Base-by-base conservation (phyloP, 2,113 vertebrate genomes). In the Cebus imitator region DNA sequence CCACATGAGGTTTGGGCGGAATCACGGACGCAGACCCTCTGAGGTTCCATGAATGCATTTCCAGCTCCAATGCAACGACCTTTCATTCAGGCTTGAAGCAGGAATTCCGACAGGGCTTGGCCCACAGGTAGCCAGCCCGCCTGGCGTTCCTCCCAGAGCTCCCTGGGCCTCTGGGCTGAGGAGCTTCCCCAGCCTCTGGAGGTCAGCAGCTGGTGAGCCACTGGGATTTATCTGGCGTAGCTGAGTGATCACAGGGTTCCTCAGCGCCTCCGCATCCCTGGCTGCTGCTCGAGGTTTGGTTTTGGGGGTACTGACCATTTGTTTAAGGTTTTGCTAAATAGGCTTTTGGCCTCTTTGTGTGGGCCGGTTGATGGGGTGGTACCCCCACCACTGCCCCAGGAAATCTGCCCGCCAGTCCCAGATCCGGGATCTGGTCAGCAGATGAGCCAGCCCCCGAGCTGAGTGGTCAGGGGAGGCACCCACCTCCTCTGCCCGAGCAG, bases 181-280 rank as follows among this genome's bases (percentile, higher is more conserved):
- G 35, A 0, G 8, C 18, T 40, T 35, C 11, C 21, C 55, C 73
- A 37, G 43, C 48, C 25, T 40, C 80, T 20, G 80, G 14, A 57
- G 45, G 64, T 3, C 43, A 3, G 55, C 43, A 40, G 5, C 2
- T 35, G 66, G 10, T 37, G 66, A 57, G 13, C 78, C 12, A 0
- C 1, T 17, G 35, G 90, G 43, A 37, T 32, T 2, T 52, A 5
- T 1, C 16, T 32, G 20, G 17, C 23, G 0, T 0, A 5, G 25
- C 6, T 27, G 18, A 9, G 43, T 2, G 17, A 3, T 11, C 68
- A 21, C 32, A 4, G 8, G 1, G 1, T 6, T 61, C 79, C 1
- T 1, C 55, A 18, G 9, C 0, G 10, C 18, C 52, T 37, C 27
- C 1, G 23, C 17, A 8, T 2, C 70, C 45, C 50, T 0, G 0